A percentile compares a stretch with the other conserved stretches of the same genome.
These are phyloP conservation scores for Ophioninae sp. DNA, from an alignment of 2,888 invertebrate genomes.

Conservation along the genomic window DNA sequence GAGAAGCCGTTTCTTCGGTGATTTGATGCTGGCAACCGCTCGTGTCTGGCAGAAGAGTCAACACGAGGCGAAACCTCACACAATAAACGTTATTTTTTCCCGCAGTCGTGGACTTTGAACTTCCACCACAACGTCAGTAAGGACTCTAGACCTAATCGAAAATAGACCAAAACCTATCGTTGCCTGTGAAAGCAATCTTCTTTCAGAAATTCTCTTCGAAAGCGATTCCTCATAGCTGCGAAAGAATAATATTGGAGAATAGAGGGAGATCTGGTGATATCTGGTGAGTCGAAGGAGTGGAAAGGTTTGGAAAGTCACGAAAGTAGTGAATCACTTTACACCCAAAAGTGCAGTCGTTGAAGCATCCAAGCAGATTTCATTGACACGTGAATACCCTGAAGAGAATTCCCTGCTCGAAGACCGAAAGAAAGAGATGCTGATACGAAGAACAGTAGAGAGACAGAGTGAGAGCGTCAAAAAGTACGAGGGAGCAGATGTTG, in stretches of 20 bases:
- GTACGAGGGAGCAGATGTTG: conserved; percentile 59
- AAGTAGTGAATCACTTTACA: conserved; percentile 34
- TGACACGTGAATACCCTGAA: conserved; percentile 27
- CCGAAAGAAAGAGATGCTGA: neutral
- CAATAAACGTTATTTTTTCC: conserved; percentile 28
- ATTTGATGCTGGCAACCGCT: conserved; percentile 23
- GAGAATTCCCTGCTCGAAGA: conserved; percentile 5
- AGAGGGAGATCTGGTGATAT: neutral
- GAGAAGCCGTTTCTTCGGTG: conserved; percentile 10
- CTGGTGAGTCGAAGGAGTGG: neutral
- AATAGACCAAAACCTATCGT: conserved; percentile 53
- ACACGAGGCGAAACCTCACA: conserved; percentile 10
- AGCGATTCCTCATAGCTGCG: conserved; percentile 27
- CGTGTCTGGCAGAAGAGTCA: conserved; percentile 23
- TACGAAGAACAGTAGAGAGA: conserved; percentile 10
- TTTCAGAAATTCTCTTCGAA: conserved; percentile 3
- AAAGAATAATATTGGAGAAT: conserved; percentile 53
- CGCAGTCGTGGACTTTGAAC: conserved; percentile 29
- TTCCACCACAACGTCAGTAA: conserved; percentile 46
- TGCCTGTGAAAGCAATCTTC: conserved; percentile 30
- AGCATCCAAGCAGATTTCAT: conserved; percentile 23
- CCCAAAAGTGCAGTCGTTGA: conserved; percentile 11
- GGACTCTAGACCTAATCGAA: conserved; percentile 27
- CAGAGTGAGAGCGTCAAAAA: conserved; percentile 4
- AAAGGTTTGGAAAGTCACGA: conserved; percentile 46